phyloP scores from a whole-genome alignment of 1,140 invertebrate genomes.

The Drosophila varians region DNA sequence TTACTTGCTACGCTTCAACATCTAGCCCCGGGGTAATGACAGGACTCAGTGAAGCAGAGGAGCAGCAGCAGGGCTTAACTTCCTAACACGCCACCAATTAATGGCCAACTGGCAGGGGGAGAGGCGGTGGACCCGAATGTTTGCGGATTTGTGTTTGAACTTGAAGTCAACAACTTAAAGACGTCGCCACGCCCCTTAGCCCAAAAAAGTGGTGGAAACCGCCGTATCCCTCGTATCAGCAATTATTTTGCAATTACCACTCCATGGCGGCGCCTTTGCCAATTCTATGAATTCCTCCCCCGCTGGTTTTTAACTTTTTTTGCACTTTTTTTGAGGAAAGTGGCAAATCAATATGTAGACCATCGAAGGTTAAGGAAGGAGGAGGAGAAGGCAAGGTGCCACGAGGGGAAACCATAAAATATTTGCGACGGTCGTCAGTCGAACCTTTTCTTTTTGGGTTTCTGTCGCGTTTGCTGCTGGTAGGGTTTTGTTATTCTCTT shows the following conservation, averaged over 20 bases:
- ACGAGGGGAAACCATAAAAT: constrained; percentile 64
- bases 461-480: constrained; percentile 15
- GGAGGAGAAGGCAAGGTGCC: constrained; percentile 26
- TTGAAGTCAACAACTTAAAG: constrained; percentile 56
- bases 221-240: constrained; percentile 27
- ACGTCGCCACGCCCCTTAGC: constrained; percentile 32
- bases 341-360: constrained; percentile 49
- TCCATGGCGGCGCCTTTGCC: constrained; percentile 12
- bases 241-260: constrained; percentile 47
- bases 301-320: constrained; percentile 8
- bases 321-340: constrained; percentile 20
- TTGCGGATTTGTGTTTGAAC: constrained; percentile 61
- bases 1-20: constrained; percentile 52
- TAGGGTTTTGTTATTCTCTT: not conserved
- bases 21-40: constrained; percentile 55
- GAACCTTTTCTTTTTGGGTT: constrained; percentile 46
- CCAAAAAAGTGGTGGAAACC: not conserved
- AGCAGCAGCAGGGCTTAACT: constrained; percentile 50
- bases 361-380: not conserved
- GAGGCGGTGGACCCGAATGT: constrained; percentile 26
- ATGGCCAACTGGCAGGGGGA: constrained; percentile 22
- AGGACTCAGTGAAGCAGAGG: constrained; percentile 42
- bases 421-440: constrained; percentile 54
- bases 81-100: constrained; percentile 64
- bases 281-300: constrained; percentile 12